A percentile compares a stretch with the other conserved stretches of the same genome.
Evolutionary conservation across 2,888 invertebrate genomes (phyloP).

Genomic region (Agapetus fuscipes): DNA sequence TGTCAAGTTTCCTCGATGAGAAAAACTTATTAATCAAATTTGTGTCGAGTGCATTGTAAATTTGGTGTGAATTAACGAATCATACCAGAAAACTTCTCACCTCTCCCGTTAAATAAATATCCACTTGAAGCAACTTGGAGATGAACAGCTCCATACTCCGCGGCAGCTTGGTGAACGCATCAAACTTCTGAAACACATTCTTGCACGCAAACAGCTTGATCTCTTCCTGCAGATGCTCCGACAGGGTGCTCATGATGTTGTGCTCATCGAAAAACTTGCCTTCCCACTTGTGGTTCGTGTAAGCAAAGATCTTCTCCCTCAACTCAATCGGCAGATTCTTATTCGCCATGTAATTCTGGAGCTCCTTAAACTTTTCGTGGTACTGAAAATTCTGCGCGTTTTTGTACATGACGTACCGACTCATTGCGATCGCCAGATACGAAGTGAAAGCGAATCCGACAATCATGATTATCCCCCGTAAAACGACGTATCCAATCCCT

Average conservation of each 20-base stretch:
- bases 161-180: no score
- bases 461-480: slow-evolving; percentile 4
- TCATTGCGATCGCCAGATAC: slow-evolving; percentile 4
- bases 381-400: slow-evolving; percentile 19
- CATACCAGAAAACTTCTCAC: no score
- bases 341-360: slow-evolving; percentile 28
- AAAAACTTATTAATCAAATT: no score
- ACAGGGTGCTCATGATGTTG: slow-evolving; percentile 29
- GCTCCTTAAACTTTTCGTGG: slow-evolving; percentile 27
- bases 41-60: no score
- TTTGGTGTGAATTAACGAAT: no score
- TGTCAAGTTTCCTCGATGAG: no score
- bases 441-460: slow-evolving; percentile 5
- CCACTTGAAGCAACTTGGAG: no score
- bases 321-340: slow-evolving; percentile 28
- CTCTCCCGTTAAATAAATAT: no score
- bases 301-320: slow-evolving; percentile 28
- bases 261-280: slow-evolving; percentile 31
- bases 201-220: slow-evolving; percentile 47
- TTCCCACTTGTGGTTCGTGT: slow-evolving; percentile 31
- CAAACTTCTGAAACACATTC: no score
- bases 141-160: no score
- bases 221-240: slow-evolving; percentile 41
- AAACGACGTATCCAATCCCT: neutral
- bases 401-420: slow-evolving; percentile 1